Base-by-base conservation (phyloP, 2,797 vertebrate genomes). In the Rhinogobio ventralis region DNA sequence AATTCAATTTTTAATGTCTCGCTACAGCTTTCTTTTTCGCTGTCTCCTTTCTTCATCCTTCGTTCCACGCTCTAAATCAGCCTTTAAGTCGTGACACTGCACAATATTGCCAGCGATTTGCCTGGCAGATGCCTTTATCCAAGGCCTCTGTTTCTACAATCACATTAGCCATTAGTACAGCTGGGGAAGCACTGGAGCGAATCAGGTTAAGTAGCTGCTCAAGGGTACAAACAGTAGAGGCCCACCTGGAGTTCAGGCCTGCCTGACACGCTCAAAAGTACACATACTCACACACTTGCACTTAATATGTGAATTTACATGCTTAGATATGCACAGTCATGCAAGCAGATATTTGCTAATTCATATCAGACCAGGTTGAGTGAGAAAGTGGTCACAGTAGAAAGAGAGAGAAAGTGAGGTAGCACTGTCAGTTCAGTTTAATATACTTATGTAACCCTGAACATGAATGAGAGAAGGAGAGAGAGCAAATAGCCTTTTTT, bases 81-180 rank as follows among this genome's bases (percentile, higher is more conserved):
- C 49, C 53, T 66, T 68, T 30, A 75, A 82, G 69, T 84, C 3
- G 15, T 76, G 86, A 87, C 84, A 86, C 90, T 71, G 90, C 92
- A 90, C 89, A 93, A 92, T 91, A 92, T 93, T 91, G 92, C 87
- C 89, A 91, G 86, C 93, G 93, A 94, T 94, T 76, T 92, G 91
- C 91, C 90, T 92, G 92, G 92, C 92, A 94, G 93, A 94, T 90
- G 93, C 91, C 93, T 93, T 93, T 94, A 93, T 94, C 90, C 90
- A 57, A 87, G 89, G 89, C 92, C 91, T 93, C 91, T 92, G 91
- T 94, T 93, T 92, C 89, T 89, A 90, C 93, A 93, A 94, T 95
- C 92, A 92, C 90, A 92, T 95, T 93, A 93, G 89, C 92, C 91
- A 88, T 93, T 94, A 93, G 92, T 90, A 90, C 93, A 94, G 92